Percentiles rank a stretch among this genome's conserved stretches.
phyloP scores from a whole-genome alignment of 2,888 invertebrate species.

The Cactoblastis cactorum region DNA sequence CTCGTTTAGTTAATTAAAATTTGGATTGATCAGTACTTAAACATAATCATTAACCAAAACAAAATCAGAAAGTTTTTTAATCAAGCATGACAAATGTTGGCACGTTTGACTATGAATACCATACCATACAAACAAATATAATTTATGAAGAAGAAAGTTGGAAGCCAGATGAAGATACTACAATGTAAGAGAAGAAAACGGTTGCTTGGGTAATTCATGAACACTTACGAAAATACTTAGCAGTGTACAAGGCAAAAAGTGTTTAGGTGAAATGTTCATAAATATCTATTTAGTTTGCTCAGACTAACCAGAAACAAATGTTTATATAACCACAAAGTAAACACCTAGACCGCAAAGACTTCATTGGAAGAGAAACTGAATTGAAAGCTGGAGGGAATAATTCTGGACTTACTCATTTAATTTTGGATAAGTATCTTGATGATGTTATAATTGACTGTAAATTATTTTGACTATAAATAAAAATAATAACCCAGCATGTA shows the following conservation, averaged over 20 bases:
- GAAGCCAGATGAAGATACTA: not conserved
- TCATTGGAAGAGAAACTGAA: not conserved
- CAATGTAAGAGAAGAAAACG: not conserved
- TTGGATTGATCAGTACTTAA: too few species aligned
- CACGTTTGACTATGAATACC: too few species aligned
- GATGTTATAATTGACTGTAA: too few species aligned
- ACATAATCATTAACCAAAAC: too few species aligned
- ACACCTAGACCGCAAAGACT: not conserved
- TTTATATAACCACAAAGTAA: slow-evolving; percentile 2
- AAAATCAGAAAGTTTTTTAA: too few species aligned
- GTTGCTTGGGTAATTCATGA: not conserved
- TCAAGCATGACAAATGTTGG: too few species aligned
- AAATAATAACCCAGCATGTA: too few species aligned
- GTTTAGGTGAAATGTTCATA: slow-evolving; percentile 4
- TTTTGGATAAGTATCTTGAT: too few species aligned
- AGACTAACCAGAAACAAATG: not conserved
- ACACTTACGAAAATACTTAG: not conserved
- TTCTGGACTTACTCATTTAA: not conserved
- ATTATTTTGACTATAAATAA: too few species aligned
- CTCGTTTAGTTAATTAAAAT: too few species aligned
- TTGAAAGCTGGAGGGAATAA: not conserved
- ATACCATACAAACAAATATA: too few species aligned
- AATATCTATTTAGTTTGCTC: not conserved
- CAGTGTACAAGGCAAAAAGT: not conserved
- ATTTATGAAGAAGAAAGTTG: not conserved